Evolutionary conservation across 1,140 invertebrate genomes (phyloP), one percentile per base, ranked within the genome.

Genomic region (Dryas iulia): DNA sequence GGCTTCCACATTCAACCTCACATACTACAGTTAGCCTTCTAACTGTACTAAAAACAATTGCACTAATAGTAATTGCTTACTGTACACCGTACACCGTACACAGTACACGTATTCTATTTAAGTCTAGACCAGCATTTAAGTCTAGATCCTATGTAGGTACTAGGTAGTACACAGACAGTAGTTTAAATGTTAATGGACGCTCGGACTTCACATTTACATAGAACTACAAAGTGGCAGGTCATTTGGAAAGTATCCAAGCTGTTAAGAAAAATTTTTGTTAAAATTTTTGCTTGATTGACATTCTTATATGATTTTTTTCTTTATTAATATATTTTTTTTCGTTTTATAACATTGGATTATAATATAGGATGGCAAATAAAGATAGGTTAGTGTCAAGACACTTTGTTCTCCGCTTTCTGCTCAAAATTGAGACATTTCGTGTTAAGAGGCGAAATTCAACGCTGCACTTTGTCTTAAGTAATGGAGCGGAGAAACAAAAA

Each of bases 151-250:
- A 24, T 54, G 53, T 24, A 24, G 18, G 10, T 61, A 30, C 59
- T 25, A 25, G 31, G 56, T 30, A 56, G 24, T 0, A 56, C 53
- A 56, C 53, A 56, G 53, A 56, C 39, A 61, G 24, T 39, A 25
- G 59, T 61, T 61, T 52, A 61, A 61, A 61, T 61, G 59, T 47
- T 61, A 61, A 61, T 52, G 39, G 59, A 61, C 25, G 59, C 14
- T 10, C 39, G 7, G 39, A 52, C 25, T 61, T 61, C 24, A 52
- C 35, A 61, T 61, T 61, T 61, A 61, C 39, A 61, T 61, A 61
- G 24, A 61, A 26, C n/a, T 53, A 61, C 59, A 61, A 61, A 61
- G 39, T 52, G 59, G 14, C 39, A 61, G 10, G 59, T 52, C 47
- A 11, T 26, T 59, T 35, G 30, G 58, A 35, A 59, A 33, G 39